Evolutionary conservation across 2,113 vertebrate genomes (phyloP), one percentile per base, ranked within the genome.

Genomic region (human): DNA sequence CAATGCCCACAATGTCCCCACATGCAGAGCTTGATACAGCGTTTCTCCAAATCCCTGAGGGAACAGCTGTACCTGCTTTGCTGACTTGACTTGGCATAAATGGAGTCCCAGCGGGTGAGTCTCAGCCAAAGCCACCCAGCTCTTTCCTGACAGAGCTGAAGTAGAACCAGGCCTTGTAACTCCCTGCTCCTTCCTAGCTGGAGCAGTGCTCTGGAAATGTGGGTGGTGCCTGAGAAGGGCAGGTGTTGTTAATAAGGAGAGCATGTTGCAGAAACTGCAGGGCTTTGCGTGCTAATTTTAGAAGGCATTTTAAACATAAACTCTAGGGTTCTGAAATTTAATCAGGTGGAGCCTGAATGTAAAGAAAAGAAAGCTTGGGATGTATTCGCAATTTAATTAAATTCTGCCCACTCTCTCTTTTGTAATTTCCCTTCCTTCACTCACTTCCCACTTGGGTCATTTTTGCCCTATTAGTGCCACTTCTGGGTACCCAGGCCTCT

Each of bases 101-200:
- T 32, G 35, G 50, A 76, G 57, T 84, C 50, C 18, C 48, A 50
- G 35, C 8, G n/a, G 50, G 13, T 11, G 32, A 66, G 40, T 25
- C 80, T 68, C 32, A 3, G 20, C 68, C 27, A 12, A 30, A 50
- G 38, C 45, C 6, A 13, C 35, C 1, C 52, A 40, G 43, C 38
- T 61, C 1, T 43, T 23, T 59, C n/a, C 22, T 12, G 3, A 14
- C 38, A 61, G 13, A 78, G 45, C 8, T 68, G 25, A 25, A 8
- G 18, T 83, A 64, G 23, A 66, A 45, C 27, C 30, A 43, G 25
- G 32, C 4, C 38, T 17, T 27, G 25, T 43, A 8, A 6, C 13
- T 40, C 43, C 17, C 3, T 0, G 23, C 23, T 12, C 6, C 8
- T 23, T 43, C 43, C 50, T 7, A 3, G 11, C 9, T 0, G 10